A percentile compares a stretch with the other conserved stretches of the same genome.
phyloP scores from a whole-genome alignment of 2,797 vertebrate species.

The Lepilemur septentrionalis region DNA sequence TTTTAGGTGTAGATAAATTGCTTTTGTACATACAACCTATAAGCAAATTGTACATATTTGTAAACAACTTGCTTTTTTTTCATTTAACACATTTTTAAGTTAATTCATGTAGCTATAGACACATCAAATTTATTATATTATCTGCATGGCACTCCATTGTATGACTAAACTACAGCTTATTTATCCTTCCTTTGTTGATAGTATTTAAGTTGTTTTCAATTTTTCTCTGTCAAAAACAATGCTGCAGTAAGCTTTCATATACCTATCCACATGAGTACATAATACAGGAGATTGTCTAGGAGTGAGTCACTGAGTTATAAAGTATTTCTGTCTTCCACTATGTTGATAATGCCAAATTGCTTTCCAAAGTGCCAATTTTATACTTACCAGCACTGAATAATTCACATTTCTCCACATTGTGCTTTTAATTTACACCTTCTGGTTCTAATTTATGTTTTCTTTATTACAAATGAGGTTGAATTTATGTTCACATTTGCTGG shows the following conservation, averaged over 20 bases:
- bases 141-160: not conserved
- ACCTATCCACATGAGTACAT: not conserved
- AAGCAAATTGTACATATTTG: not conserved
- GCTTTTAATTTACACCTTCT: constrained; percentile 61
- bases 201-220: constrained; percentile 13
- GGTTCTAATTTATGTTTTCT: constrained; percentile 32
- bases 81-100: not conserved
- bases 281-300: not conserved
- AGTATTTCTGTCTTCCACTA: not conserved
- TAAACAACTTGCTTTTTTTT: constrained; percentile 11
- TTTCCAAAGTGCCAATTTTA: not conserved
- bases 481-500: not conserved
- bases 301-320: not conserved
- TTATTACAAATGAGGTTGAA: constrained; percentile 24
- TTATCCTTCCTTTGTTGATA: constrained; percentile 14
- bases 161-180: not conserved
- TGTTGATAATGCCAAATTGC: not conserved
- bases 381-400: not conserved
- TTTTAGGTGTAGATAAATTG: not conserved
- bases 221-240: constrained; percentile 33
- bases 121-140: not conserved
- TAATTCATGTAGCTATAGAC: not conserved
- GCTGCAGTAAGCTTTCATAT: not conserved
- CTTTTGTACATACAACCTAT: not conserved
- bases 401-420: not conserved